Evolutionary conservation across 2,113 vertebrate genomes (phyloP).

Genomic region (Balaenoptera acutorostrata): DNA sequence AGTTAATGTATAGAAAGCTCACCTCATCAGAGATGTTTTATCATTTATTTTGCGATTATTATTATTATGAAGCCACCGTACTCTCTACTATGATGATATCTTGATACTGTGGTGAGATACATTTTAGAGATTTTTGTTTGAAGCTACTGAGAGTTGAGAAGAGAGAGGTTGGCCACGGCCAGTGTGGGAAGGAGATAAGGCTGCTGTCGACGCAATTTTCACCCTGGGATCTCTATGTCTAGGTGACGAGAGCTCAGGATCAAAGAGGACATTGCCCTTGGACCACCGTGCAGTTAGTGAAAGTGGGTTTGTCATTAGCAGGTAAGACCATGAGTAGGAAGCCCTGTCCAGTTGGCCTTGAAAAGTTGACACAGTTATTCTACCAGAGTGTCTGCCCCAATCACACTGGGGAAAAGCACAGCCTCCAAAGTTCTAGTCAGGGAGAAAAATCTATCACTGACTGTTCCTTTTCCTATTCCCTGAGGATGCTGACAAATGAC

Average conservation of each 20-base stretch:
- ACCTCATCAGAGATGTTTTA: neutral
- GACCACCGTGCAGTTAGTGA: fast-evolving
- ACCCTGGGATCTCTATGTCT: neutral
- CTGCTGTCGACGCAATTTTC: fast-evolving
- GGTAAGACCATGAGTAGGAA: fast-evolving
- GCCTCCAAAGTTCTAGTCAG: neutral
- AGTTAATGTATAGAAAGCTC: neutral
- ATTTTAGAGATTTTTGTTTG: neutral
- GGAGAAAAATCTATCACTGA: neutral
- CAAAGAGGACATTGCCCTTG: fast-evolving
- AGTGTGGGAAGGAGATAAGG: fast-evolving
- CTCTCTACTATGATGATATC: neutral
- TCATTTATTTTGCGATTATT: neutral
- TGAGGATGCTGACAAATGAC: neutral
- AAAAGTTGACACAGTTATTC: neutral
- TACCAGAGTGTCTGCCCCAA: fast-evolving
- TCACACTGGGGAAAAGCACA: neutral
- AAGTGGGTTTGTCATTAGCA: neutral
- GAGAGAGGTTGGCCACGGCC: neutral
- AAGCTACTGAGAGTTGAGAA: neutral
- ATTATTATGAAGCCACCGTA: neutral
- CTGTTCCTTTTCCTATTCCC: neutral
- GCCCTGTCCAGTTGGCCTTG: neutral
- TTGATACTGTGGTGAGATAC: neutral
- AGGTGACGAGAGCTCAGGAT: neutral